A percentile compares a stretch with the other conserved stretches of the same genome.
Evolutionary conservation across 1,140 invertebrate species (phyloP).

Genomic region (Cydia amplana): DNA sequence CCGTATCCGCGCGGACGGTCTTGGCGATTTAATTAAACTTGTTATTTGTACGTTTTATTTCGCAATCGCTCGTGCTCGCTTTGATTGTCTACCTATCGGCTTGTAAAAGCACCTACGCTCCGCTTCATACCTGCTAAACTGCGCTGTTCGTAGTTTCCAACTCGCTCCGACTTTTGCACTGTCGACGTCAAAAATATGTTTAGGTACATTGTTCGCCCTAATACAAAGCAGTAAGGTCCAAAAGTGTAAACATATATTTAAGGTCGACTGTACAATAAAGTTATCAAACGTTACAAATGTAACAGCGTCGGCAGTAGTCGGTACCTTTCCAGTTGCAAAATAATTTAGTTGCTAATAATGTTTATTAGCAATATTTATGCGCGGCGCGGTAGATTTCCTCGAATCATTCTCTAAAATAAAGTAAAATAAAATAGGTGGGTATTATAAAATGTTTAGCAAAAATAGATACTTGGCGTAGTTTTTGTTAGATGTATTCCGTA

Average conservation of each 20-base stretch:
- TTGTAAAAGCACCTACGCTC: conserved; percentile 53
- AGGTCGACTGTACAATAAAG: conserved; percentile 11
- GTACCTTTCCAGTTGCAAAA: background rate
- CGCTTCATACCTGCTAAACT: conserved; percentile 47
- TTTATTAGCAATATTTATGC: conserved; percentile 34
- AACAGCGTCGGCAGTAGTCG: background rate
- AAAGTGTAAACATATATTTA: too few relatives aligned
- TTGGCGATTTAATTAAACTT: conserved; percentile 78
- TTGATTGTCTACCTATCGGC: conserved; percentile 67
- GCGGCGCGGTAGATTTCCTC: conserved; percentile 33
- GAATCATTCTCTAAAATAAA: background rate
- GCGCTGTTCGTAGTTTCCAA: conserved; percentile 36
- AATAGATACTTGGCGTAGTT: too few relatives aligned
- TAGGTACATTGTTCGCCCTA: too few relatives aligned
- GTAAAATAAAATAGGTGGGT: too few relatives aligned
- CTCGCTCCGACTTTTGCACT: conserved; percentile 16
- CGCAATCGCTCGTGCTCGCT: conserved; percentile 64
- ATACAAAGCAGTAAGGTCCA: too few relatives aligned
- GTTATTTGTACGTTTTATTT: conserved; percentile 78
- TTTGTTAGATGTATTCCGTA: too few relatives aligned
- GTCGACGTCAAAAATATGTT: too few relatives aligned
- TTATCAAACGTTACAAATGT: conserved; percentile 18
- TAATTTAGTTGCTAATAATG: background rate
- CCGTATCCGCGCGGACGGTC: conserved; percentile 53
- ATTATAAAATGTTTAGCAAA: too few relatives aligned